A percentile compares a stretch with the other conserved stretches of the same genome.
phyloP scores from a whole-genome alignment of 2,113 vertebrate species.

The Edolisoma coerulescens region DNA sequence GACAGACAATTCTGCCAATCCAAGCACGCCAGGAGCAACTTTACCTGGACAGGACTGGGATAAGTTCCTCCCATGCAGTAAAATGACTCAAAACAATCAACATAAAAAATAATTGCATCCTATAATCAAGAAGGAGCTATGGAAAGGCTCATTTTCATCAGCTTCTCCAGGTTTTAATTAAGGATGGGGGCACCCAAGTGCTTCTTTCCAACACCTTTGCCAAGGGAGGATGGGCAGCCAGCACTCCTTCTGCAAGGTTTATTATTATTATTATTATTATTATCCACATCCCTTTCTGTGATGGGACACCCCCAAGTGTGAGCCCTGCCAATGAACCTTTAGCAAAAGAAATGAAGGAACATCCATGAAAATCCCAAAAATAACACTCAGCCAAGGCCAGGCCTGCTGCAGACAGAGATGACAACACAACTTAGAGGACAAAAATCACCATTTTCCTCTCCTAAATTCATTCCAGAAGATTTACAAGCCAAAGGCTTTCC shows the following conservation, averaged over 20 bases:
- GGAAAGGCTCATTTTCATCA: no score
- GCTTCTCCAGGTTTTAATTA: not conserved
- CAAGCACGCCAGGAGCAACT: not conserved
- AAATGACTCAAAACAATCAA: not conserved
- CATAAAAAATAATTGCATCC: not conserved
- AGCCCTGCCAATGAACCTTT: not conserved
- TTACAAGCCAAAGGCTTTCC: not conserved
- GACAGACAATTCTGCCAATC: not conserved
- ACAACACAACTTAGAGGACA: not conserved
- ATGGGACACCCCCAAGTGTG: not conserved
- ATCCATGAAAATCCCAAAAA: not conserved
- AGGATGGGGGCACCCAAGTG: not conserved
- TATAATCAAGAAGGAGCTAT: not conserved
- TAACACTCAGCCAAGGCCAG: not conserved
- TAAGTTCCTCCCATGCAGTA: not conserved
- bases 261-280: not conserved
- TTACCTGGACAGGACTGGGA: not conserved
- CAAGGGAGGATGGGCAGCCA: not conserved
- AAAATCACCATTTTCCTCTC: not conserved
- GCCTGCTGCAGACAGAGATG: not conserved
- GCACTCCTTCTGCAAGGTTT: not conserved
- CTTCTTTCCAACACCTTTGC: not conserved
- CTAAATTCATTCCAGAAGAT: not conserved
- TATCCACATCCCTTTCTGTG: not conserved
- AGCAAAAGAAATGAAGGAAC: not conserved